Base-by-base conservation (phyloP, 2,888 invertebrate genomes). In the Sesia apiformis region DNA sequence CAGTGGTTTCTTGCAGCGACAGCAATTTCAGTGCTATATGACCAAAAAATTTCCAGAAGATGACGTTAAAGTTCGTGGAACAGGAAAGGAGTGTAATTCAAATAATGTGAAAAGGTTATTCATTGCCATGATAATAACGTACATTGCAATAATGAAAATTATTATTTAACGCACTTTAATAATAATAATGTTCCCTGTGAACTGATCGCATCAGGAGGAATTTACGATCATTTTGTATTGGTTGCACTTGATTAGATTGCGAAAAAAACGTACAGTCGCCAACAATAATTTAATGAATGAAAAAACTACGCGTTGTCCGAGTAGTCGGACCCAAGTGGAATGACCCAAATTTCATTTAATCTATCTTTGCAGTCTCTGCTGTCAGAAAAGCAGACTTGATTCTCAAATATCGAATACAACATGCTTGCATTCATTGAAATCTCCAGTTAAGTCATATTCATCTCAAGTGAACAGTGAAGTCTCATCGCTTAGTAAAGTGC, bases 401-500 rank as follows among this genome's bases (percentile, higher is more conserved):
- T 23, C 23, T 23, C 51, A 55, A 6, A 57, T 55, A 23, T 4
- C 43, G 7, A 62, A 53, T 41, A 23, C 55, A 4, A 60, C 55
- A 46, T 63, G 63, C 39, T 66, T 66, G 38, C 52, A 57, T 8
- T 56, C 62, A 0, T 23, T 23, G 23, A 23, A 23, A 23, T 23
- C 23, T 23, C 23, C 23, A 23, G 23, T 23, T 23, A 60, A 56
- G 39, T 58, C 62, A 0, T 49, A 23, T 23, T 23, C 23, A 2
- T 23, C 23, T 23, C 23, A 23, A 23, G 2, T 23, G 23, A 23
- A 23, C 4, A 64, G 56, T 42, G 69, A 70, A 1, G 53, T 53
- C 38, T n/a, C 70, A 7, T 78, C 80, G 0, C 70, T 86, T 3
- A 74, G 66, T 58, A 76, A 78, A 68, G 84, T 74, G 4, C 62